Conservation (phyloP, 2,888 invertebrate species). For the Apoda limacodes region DNA sequence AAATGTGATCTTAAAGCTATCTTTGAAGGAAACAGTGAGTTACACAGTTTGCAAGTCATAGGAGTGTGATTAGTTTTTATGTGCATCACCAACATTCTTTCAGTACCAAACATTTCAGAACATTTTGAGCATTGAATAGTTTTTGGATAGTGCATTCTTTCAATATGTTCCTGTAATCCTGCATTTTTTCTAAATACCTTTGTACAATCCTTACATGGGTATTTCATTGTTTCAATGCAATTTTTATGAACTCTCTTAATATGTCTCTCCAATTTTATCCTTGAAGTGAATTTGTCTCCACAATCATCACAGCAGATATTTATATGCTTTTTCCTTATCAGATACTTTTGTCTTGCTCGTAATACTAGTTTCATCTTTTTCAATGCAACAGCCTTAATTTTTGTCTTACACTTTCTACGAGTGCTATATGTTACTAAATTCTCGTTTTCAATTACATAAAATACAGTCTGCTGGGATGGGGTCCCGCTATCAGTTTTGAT, state of each 20-base stretch:
- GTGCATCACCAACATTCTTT: conserved; percentile 36
- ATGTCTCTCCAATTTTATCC: conserved; percentile 29
- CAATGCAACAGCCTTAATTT: too few relatives aligned
- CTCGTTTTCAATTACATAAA: too few relatives aligned
- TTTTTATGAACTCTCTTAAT: conserved; percentile 29
- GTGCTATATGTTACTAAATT: too few relatives aligned
- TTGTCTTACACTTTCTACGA: too few relatives aligned
- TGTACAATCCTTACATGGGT: conserved; percentile 36
- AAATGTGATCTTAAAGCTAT: conserved; percentile 34
- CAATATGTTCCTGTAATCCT: conserved; percentile 33
- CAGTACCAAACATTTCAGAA: conserved; percentile 41
- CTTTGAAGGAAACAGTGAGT: conserved; percentile 38
- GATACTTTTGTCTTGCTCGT: conserved; percentile 25
- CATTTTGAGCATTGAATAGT: conserved; percentile 38
- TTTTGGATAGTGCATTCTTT: conserved; percentile 44
- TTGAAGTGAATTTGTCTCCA: conserved; percentile 30
- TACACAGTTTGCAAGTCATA: conserved; percentile 41
- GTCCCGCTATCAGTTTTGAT: conserved; percentile 25
- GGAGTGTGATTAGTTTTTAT: conserved; percentile 34
- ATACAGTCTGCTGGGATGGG: too few relatives aligned
- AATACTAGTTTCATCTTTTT: too few relatives aligned
- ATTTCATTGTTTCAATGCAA: conserved; percentile 23
- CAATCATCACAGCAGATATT: conserved; percentile 37
- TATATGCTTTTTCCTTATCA: conserved; percentile 24
- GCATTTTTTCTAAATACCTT: conserved; percentile 32